Conservation (phyloP, 64 coral and sea anemone genomes). For the Porites lutea region DNA sequence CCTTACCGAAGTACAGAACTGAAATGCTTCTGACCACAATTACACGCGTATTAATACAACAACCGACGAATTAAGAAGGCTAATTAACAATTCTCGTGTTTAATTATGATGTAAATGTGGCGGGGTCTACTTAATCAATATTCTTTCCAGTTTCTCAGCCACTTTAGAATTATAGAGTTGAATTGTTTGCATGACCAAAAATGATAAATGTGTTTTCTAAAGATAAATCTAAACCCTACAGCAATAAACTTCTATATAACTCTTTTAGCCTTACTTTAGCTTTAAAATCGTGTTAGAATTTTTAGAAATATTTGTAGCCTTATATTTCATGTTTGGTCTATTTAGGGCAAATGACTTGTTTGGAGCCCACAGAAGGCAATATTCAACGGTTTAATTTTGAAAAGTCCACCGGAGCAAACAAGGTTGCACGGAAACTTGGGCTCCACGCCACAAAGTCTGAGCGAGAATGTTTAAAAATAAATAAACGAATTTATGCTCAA, state of each 20-base stretch:
- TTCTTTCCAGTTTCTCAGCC: neutral
- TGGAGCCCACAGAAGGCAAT: constrained; percentile 6
- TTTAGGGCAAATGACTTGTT: constrained; percentile 34
- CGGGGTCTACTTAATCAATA: constrained; percentile 16
- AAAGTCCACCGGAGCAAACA: constrained; percentile 16
- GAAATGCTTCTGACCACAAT: neutral
- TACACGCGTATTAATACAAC: constrained; percentile 18
- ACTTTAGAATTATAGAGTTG: neutral
- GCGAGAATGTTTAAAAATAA: neutral
- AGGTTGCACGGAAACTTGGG: neutral
- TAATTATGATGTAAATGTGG: neutral
- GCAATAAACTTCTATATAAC: neutral
- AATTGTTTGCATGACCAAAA: too few relatives aligned
- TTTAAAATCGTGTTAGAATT: neutral
- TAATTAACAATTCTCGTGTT: constrained; percentile 8
- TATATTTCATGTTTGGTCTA: neutral
- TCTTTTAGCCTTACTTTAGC: neutral
- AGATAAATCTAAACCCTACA: neutral
- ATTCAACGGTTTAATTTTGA: constrained; percentile 15
- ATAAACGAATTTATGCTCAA: neutral
- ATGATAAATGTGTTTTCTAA: neutral
- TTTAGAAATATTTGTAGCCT: neutral
- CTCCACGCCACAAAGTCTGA: neutral
- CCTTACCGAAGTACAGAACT: neutral
- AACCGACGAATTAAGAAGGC: neutral